phyloP scores from a whole-genome alignment of 1,140 invertebrate species.

The Psix sp. region DNA sequence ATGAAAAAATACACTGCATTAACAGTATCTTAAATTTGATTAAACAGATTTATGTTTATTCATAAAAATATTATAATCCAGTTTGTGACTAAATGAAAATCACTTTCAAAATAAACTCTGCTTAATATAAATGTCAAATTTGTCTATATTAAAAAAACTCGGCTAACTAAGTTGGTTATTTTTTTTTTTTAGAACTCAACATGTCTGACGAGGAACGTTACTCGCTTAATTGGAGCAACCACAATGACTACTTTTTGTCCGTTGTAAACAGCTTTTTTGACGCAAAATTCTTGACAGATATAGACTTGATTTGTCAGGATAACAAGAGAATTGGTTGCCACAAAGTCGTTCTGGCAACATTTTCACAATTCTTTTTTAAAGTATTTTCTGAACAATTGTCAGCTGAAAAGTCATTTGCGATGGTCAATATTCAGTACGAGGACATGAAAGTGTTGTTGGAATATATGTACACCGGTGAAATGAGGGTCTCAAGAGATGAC shows the following conservation, averaged over 20 bases:
- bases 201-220: conserved; percentile 15
- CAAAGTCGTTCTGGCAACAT: conserved; percentile 22
- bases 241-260: conserved; percentile 17
- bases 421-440: conserved; percentile 18
- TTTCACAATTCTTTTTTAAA: conserved; percentile 29
- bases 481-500: conserved; percentile 10
- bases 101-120: not conserved
- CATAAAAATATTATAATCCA: too few relatives aligned
- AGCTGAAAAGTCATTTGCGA: conserved; percentile 15
- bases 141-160: not conserved
- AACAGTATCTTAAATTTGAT: too few relatives aligned
- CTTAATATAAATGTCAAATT: too few relatives aligned
- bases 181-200: not conserved
- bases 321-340: conserved; percentile 31
- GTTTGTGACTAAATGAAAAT: not conserved
- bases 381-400: conserved; percentile 19
- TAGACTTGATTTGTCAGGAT: conserved; percentile 23
- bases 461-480: conserved; percentile 35
- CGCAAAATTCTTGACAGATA: conserved; percentile 26
- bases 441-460: conserved; percentile 34
- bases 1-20: too few relatives aligned
- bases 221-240: conserved; percentile 13
- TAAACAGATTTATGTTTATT: too few relatives aligned
- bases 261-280: conserved; percentile 21
- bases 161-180: not conserved